Evolutionary conservation across 2,797 vertebrate genomes (phyloP).

Genomic region (Lagorchestes hirsutus): DNA sequence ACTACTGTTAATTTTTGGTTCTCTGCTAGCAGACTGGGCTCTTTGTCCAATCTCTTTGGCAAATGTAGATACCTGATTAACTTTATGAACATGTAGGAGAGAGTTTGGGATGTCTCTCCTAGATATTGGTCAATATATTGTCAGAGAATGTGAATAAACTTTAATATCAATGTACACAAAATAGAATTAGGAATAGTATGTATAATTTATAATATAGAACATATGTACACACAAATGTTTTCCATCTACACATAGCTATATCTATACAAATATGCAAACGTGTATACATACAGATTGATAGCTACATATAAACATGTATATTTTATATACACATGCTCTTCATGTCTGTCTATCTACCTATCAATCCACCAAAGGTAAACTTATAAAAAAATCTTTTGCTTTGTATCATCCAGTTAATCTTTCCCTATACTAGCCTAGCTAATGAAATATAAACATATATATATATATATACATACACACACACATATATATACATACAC

Average conservation of each 20-base stretch:
- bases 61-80: slow-evolving; percentile 1
- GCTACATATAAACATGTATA: not conserved
- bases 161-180: not conserved
- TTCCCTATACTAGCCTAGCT: not conserved
- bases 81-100: not conserved
- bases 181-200: not conserved
- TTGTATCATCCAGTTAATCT: not conserved
- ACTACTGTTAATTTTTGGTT: slow-evolving; percentile 31
- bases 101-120: not conserved
- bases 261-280: not conserved
- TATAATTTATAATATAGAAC: not conserved
- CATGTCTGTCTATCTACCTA: not conserved
- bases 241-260: not conserved
- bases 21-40: not conserved
- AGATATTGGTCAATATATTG: not conserved
- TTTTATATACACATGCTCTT: not conserved
- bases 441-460: not conserved
- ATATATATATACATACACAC: no score
- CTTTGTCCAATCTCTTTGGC: not conserved
- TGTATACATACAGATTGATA: not conserved
- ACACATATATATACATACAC: no score
- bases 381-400: not conserved
- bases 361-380: not conserved
- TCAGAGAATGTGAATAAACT: slow-evolving; percentile 11
- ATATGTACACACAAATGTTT: not conserved